Percentiles rank a stretch among this genome's conserved stretches.
Evolutionary conservation across 2,797 vertebrate genomes (phyloP).

Genomic region (Thripadectes ignobilis): DNA sequence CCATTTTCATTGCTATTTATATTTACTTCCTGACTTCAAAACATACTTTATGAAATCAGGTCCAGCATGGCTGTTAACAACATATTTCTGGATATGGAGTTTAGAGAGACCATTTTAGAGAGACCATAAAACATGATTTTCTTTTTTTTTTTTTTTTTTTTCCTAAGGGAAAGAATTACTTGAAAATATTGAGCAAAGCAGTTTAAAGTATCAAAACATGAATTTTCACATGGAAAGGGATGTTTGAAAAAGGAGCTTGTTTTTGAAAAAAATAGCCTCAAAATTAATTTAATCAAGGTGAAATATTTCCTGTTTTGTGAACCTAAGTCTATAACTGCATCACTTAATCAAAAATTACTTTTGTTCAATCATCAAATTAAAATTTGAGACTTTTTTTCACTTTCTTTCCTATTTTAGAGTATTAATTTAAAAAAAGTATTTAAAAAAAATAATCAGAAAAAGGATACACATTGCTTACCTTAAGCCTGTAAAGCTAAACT

Average conservation of each 20-base stretch:
- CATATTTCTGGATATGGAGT: not conserved
- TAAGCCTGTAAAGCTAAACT: not conserved
- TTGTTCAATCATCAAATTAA: not conserved
- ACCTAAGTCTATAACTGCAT: not conserved
- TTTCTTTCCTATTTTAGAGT: not conserved
- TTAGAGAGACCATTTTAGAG: not conserved
- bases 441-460: not conserved
- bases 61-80: not conserved
- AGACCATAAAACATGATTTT: not conserved
- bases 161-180: not conserved
- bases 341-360: not conserved
- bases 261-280: not conserved
- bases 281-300: not conserved
- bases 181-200: not conserved
- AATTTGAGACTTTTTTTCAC: not conserved
- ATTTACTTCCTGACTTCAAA: not conserved
- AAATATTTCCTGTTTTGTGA: not conserved
- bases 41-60: not conserved
- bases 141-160: no score
- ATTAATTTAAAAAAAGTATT: no score
- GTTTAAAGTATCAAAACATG: not conserved
- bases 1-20: not conserved
- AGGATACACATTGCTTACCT: not conserved
- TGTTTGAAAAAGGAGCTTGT: not conserved
- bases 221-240: not conserved